These are phyloP conservation scores for Dicerorhinus sumatrensis DNA, from an alignment of 2,113 vertebrate genomes.

Conservation along the genomic window DNA sequence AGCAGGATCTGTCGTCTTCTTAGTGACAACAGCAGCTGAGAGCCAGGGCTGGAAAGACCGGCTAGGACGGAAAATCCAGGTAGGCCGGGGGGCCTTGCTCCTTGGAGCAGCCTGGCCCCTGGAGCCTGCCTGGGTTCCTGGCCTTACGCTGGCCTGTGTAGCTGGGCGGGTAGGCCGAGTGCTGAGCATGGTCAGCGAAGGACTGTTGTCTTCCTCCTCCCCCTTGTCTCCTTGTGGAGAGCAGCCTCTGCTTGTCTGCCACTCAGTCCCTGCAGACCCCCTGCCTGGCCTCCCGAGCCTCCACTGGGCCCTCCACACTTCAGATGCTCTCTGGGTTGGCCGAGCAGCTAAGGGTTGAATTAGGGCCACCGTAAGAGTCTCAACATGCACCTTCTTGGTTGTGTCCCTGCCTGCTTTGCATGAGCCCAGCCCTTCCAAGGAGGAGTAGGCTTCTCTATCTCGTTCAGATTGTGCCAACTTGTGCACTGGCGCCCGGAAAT, in stretches of 20 bases:
- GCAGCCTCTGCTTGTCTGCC: background rate
- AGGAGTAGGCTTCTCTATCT: fast-evolving
- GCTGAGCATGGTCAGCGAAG: background rate
- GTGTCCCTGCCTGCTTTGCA: fast-evolving
- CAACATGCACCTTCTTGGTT: background rate
- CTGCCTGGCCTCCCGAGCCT: background rate
- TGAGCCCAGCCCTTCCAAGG: background rate
- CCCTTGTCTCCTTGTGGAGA: fast-evolving
- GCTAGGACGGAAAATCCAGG: fast-evolving
- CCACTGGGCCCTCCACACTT: background rate
- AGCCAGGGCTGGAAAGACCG: background rate
- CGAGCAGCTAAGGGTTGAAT: background rate
- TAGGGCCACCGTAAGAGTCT: background rate
- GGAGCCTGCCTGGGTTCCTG: background rate
- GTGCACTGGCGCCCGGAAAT: background rate
- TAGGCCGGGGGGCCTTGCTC: background rate
- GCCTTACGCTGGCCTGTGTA: fast-evolving
- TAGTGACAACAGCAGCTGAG: background rate
- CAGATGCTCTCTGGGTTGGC: background rate
- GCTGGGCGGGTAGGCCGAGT: background rate
- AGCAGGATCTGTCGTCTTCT: background rate
- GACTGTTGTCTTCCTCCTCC: background rate
- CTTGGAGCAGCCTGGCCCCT: background rate
- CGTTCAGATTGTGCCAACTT: background rate
- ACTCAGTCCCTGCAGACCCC: background rate